Conservation (phyloP, 2,888 invertebrate species). For the Drosophila limbata region DNA sequence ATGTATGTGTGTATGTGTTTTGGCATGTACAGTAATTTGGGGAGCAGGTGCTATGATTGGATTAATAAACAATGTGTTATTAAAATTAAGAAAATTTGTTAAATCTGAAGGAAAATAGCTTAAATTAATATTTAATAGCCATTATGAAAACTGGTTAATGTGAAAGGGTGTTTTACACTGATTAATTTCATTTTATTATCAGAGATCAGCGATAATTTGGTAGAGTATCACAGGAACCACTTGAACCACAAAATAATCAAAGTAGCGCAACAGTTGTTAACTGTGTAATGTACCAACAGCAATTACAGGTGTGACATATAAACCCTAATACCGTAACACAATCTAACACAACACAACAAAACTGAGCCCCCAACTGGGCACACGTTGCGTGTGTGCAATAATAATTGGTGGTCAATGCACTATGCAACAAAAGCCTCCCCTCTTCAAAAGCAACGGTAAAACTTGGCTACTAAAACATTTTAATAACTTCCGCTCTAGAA, state of each 20-base stretch:
- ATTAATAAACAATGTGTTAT: neutral
- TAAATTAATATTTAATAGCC: neutral
- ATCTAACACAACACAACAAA: conserved; percentile 13
- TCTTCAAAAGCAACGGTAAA: conserved; percentile 16
- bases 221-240: conserved; percentile 17
- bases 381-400: conserved; percentile 69
- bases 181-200: neutral
- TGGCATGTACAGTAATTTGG: neutral
- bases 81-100: no score
- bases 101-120: no score
- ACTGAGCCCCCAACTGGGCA: conserved; percentile 24
- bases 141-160: no score
- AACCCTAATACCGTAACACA: conserved; percentile 66
- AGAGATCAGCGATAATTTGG: neutral
- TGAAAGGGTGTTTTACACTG: neutral
- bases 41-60: conserved; percentile 12
- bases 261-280: conserved; percentile 69
- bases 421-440: conserved; percentile 49
- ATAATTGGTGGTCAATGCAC: conserved; percentile 42
- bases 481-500: conserved; percentile 80
- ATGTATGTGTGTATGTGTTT: neutral
- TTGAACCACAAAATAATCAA: conserved; percentile 6
- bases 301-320: conserved; percentile 63
- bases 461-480: conserved; percentile 60
- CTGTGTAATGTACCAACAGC: conserved; percentile 14